phyloP scores from a whole-genome alignment of 2,888 invertebrate species.

The Xiphydria camelus region DNA sequence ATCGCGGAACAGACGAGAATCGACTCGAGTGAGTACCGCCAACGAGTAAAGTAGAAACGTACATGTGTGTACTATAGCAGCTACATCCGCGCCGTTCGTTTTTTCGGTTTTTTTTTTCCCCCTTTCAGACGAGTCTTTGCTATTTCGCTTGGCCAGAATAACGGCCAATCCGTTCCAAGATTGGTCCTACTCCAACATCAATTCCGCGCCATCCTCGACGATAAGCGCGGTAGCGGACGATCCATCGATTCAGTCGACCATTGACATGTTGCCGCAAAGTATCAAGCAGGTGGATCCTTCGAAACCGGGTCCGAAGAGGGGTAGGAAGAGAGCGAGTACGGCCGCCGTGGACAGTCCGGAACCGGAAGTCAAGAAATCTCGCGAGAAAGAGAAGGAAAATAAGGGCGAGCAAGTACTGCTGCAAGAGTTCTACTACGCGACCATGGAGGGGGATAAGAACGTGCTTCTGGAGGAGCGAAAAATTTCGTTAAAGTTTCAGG shows the following conservation, averaged over 20 bases:
- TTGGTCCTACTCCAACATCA: conserved; percentile 59
- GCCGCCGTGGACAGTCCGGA: conserved; percentile 59
- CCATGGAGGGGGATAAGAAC: conserved; percentile 45
- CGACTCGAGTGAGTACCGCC: conserved; percentile 67
- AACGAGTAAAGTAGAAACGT: too few species aligned
- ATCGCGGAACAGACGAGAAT: conserved; percentile 77
- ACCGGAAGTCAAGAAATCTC: conserved; percentile 33
- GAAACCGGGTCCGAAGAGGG: conserved; percentile 45
- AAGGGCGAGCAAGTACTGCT: conserved; percentile 39
- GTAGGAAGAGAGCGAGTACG: conserved; percentile 49
- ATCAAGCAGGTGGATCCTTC: conserved; percentile 31
- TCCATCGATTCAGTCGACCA: conserved; percentile 12
- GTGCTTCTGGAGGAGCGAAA: conserved; percentile 39
- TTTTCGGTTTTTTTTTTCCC: conserved; percentile 22
- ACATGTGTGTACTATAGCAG: too few species aligned
- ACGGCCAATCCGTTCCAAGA: conserved; percentile 71
- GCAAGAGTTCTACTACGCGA: conserved; percentile 51
- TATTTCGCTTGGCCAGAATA: conserved; percentile 56
- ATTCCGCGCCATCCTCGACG: conserved; percentile 34
- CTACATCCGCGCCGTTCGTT: too few species aligned
- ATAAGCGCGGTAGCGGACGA: conserved; percentile 33
- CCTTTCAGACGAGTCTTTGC: conserved; percentile 51
- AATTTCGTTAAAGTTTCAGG: conserved; percentile 45
- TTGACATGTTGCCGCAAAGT: conserved; percentile 14
- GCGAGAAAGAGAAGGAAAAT: conserved; percentile 29